A percentile compares a stretch with the other conserved stretches of the same genome.
Evolutionary conservation across 1,140 invertebrate species (phyloP).

Genomic region (Diorhabda sublineata): DNA sequence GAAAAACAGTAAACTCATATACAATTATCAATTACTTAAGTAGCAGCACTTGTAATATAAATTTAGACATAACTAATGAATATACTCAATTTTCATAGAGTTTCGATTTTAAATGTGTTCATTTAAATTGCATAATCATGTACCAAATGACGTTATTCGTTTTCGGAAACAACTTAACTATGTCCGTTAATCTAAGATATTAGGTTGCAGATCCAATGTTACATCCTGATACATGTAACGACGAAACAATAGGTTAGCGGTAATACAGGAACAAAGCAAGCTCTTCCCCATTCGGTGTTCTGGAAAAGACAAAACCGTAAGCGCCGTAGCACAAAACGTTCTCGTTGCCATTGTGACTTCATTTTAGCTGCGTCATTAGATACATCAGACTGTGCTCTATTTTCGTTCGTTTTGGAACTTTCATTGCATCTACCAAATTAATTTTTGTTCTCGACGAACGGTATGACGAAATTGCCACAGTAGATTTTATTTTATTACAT

Average conservation of each 20-base stretch:
- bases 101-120: no score
- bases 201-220: slow-evolving; percentile 9
- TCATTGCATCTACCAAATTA: slow-evolving; percentile 2
- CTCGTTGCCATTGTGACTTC: not conserved
- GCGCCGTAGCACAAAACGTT: not conserved
- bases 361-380: slow-evolving; percentile 2
- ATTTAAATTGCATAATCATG: no score
- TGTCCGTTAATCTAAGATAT: slow-evolving; percentile 10
- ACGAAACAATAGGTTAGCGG: slow-evolving; percentile 14
- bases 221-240: slow-evolving; percentile 12
- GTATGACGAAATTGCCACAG: not conserved
- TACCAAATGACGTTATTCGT: no score
- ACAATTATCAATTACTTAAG: no score
- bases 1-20: no score
- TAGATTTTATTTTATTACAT: slow-evolving; percentile 1
- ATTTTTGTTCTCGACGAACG: slow-evolving; percentile 1
- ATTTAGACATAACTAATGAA: no score
- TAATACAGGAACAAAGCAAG: slow-evolving; percentile 12
- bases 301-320: slow-evolving; percentile 2
- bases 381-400: not conserved
- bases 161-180: not conserved
- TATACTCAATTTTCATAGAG: no score
- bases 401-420: not conserved
- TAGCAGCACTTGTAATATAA: no score
- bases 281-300: slow-evolving; percentile 6